phyloP scores from a whole-genome alignment of 2,888 invertebrate species.

The Metellina segmentata region DNA sequence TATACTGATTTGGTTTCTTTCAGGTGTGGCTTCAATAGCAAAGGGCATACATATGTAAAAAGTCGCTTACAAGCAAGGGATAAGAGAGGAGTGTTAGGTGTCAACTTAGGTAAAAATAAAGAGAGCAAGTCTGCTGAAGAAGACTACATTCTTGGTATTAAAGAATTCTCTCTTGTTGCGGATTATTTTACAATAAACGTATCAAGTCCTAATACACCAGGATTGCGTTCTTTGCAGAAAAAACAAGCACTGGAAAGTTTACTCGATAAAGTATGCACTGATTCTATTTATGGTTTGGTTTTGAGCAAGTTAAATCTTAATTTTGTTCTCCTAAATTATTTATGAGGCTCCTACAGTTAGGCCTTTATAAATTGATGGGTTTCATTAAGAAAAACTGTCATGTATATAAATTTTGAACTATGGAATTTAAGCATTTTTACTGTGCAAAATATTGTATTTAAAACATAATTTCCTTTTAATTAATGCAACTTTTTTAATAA shows the following conservation, averaged over 20 bases:
- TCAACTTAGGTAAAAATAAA: constrained; percentile 99
- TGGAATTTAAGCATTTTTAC: too few species aligned
- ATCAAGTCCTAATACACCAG: constrained; percentile 98
- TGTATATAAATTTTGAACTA: too few species aligned
- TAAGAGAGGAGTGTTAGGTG: constrained; percentile 86
- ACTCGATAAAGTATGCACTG: constrained; percentile 83
- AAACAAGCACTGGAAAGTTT: constrained; percentile 88
- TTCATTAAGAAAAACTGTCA: too few species aligned
- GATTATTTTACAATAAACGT: constrained; percentile 98
- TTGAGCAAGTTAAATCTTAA: too few species aligned
- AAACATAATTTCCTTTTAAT: too few species aligned
- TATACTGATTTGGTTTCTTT: constrained; percentile 61
- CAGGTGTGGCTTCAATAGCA: constrained; percentile 96
- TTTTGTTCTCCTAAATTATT: too few species aligned
- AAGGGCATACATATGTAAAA: constrained; percentile 91
- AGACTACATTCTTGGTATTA: constrained; percentile 93
- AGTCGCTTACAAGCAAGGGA: constrained; percentile 81
- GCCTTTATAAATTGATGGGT: too few species aligned
- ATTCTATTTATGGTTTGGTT: neutral
- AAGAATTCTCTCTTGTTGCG: constrained; percentile 88
- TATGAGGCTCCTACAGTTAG: too few species aligned
- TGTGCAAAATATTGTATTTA: too few species aligned
- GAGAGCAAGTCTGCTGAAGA: constrained; percentile 86
- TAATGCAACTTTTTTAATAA: too few species aligned
- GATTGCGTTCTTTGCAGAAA: constrained; percentile 90